A percentile compares a stretch with the other conserved stretches of the same genome.
These are phyloP conservation scores for Cettia cetti DNA, from an alignment of 2,113 vertebrate genomes.

Conservation along the genomic window DNA sequence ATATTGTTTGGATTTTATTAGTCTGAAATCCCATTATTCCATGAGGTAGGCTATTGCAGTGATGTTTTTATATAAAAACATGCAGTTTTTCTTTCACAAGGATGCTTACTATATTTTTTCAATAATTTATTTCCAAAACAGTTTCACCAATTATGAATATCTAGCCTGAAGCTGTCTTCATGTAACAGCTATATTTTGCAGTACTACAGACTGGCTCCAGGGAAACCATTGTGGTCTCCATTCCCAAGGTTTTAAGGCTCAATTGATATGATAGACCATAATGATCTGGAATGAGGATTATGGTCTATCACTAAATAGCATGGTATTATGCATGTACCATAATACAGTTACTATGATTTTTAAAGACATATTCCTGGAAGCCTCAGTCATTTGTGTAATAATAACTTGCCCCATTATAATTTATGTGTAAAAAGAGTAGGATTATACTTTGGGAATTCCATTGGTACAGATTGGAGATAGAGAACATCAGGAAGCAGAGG, in stretches of 20 bases:
- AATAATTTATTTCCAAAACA: background rate
- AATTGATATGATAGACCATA: conserved; percentile 16
- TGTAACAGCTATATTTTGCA: background rate
- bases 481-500: background rate
- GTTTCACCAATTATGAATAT: background rate
- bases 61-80: background rate
- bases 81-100: background rate
- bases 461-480: background rate
- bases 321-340: background rate
- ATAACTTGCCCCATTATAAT: background rate
- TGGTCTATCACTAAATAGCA: conserved; percentile 24
- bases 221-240: conserved; percentile 15
- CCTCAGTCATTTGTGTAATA: background rate
- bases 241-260: background rate
- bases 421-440: background rate
- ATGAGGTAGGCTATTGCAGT: background rate
- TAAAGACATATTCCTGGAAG: conserved; percentile 22
- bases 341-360: background rate
- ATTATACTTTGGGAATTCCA: background rate
- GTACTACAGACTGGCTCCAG: conserved; percentile 14
- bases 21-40: background rate
- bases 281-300: conserved; percentile 40
- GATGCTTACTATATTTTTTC: background rate
- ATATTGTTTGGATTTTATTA: background rate
- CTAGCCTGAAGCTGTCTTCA: background rate